Conservation (phyloP, 2,797 vertebrate genomes). For the Hipposideros larvatus region DNA sequence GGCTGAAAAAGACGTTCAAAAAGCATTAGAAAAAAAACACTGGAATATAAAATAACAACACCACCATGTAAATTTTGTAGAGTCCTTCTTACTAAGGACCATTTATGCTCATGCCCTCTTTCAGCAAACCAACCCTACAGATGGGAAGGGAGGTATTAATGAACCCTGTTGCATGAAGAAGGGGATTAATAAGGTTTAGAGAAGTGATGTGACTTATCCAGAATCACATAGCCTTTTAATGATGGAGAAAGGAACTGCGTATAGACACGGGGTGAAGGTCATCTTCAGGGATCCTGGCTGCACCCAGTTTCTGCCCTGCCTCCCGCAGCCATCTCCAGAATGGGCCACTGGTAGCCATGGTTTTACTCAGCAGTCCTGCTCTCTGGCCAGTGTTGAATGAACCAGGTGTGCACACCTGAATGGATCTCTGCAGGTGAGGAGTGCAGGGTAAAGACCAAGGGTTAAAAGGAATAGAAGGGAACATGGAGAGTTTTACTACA, state of each 20-base stretch:
- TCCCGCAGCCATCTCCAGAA: rapidly evolving
- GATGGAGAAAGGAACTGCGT: neutral
- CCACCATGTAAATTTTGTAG: rapidly evolving
- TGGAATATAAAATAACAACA: neutral
- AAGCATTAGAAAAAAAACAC: neutral
- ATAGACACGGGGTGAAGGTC: neutral
- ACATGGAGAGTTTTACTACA: rapidly evolving
- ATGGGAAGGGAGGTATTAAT: neutral
- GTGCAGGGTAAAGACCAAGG: too few relatives aligned
- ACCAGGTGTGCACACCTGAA: neutral
- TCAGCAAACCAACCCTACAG: rapidly evolving
- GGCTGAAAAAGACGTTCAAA: neutral
- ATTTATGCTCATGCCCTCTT: rapidly evolving
- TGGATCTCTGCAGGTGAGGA: rapidly evolving
- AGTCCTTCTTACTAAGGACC: rapidly evolving
- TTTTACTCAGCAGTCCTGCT: neutral
- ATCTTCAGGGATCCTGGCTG: neutral
- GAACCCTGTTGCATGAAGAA: rapidly evolving
- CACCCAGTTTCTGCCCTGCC: rapidly evolving
- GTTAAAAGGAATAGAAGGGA: too few relatives aligned
- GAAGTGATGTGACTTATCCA: rapidly evolving
- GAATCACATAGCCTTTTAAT: rapidly evolving
- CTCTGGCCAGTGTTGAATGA: rapidly evolving
- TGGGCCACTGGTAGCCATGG: rapidly evolving
- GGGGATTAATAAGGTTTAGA: neutral